Evolutionary conservation across 2,888 invertebrate genomes (phyloP).

Genomic region (Cyclophora albipunctata): DNA sequence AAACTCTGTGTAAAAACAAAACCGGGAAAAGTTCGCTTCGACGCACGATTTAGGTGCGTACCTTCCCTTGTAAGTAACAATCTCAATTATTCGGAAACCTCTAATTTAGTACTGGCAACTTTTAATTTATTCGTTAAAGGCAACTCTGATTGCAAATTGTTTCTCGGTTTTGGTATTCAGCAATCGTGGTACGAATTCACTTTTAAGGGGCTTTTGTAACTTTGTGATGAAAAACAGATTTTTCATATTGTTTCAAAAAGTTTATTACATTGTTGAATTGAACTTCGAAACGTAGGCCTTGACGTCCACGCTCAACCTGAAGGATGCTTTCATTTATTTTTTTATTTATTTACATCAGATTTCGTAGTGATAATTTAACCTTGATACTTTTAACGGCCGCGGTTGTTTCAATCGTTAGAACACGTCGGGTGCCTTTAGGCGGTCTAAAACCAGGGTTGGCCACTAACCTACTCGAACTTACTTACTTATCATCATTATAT

Average conservation of each 20-base stretch:
- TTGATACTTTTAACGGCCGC: too few relatives aligned
- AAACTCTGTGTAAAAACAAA: constrained; percentile 8
- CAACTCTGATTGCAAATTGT: constrained; percentile 55
- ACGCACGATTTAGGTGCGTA: constrained; percentile 17
- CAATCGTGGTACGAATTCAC: constrained; percentile 35
- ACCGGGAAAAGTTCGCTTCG: constrained; percentile 11
- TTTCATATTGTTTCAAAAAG: constrained; percentile 7
- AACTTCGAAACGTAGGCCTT: too few relatives aligned
- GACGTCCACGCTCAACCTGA: too few relatives aligned
- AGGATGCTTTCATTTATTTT: too few relatives aligned
- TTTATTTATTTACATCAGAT: too few relatives aligned
- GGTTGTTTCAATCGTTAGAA: too few relatives aligned
- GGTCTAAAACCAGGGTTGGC: too few relatives aligned
- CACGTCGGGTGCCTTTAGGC: too few relatives aligned
- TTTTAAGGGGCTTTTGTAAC: constrained; percentile 16
- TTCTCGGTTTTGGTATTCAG: constrained; percentile 46
- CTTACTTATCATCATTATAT: too few relatives aligned
- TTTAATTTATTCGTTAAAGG: constrained; percentile 53
- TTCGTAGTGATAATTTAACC: too few relatives aligned
- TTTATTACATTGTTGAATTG: constrained; percentile 3
- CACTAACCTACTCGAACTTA: too few relatives aligned
- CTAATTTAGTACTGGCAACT: constrained; percentile 48
- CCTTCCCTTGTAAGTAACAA: constrained; percentile 33
- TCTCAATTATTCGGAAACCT: constrained; percentile 48
- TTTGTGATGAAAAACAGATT: constrained; percentile 22